Conservation (phyloP, 2,113 vertebrate genomes). For the Solea solea region DNA sequence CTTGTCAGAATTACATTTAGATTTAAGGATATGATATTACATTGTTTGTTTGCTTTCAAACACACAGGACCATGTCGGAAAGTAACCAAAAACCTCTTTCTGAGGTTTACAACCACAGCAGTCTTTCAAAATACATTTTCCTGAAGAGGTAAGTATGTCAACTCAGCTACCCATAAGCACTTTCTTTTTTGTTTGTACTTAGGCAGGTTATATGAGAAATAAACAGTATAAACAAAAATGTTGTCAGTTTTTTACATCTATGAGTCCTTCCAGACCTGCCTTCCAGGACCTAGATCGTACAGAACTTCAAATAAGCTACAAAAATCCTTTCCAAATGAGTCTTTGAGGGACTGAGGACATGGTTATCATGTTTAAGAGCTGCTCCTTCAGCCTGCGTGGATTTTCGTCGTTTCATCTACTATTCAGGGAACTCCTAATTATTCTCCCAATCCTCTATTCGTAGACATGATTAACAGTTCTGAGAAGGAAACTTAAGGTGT, state of each 20-base stretch:
- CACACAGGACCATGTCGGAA: background rate
- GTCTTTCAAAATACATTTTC: background rate
- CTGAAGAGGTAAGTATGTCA: background rate
- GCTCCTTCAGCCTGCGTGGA: constrained; percentile 31
- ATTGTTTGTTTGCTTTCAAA: background rate
- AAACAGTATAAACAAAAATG: constrained; percentile 14
- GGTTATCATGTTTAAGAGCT: constrained; percentile 56
- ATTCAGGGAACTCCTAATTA: constrained; percentile 30
- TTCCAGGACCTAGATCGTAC: constrained; percentile 52
- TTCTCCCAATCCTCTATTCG: constrained; percentile 39
- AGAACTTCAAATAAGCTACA: constrained; percentile 25
- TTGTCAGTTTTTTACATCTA: constrained; percentile 12
- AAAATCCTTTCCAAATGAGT: constrained; percentile 54
- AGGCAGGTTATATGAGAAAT: background rate
- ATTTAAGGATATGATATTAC: no score
- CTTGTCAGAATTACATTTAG: background rate
- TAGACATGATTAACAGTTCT: constrained; percentile 45
- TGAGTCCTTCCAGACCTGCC: constrained; percentile 18
- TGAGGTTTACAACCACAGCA: background rate
- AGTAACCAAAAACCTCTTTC: background rate
- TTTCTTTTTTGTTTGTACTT: no score
- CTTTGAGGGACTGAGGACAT: constrained; percentile 48
- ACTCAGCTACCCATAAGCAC: constrained; percentile 1
- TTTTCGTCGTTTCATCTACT: constrained; percentile 58
- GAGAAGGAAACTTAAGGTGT: constrained; percentile 1